Evolutionary conservation across 2,888 invertebrate species (phyloP), one percentile per base, ranked within the genome.

Genomic region (Catocala fraxini): DNA sequence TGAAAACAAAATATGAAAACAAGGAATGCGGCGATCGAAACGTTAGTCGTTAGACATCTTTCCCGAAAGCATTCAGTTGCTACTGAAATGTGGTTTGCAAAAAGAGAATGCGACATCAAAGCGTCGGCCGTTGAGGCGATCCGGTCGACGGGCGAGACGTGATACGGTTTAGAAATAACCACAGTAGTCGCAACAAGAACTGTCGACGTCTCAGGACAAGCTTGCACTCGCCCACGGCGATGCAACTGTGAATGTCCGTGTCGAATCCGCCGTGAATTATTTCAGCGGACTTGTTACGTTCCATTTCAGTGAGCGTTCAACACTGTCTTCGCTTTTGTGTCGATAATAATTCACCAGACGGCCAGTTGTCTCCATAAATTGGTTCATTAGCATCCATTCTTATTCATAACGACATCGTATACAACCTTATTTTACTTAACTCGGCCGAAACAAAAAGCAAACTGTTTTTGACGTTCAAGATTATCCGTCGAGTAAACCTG

Each of bases 71-170:
- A 91, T 93, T 91, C 86, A 80, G 86, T 87, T 84, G 79, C 80
- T 76, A 79, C 85, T 89, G 90, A 92, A 90, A 92, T 91, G 91
- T 77, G 85, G 86, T 85, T 90, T 82, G 92, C 93, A 94, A 94
- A 93, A 93, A 93, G 92, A 92, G 88, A 87, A 92, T 86, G 85
- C 81, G 85, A 93, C 92, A 92, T 94, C 93, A 94, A 94, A 93
- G 93, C 89, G 84, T 84, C 72, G 75, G 76, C 65, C 65, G 76
- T 75, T 83, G 85, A 82, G 84, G 84, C 89, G 88, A 91, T 89
- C 87, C 86, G 88, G 89, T 84, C 82, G 81, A 77, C 83, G 81
- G 71, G 74, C 62, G 80, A 82, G 88, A 93, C 93, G 93, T 92
- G 93, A 91, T 86, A 83, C 82, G 91, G 81, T 89, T 92, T 91